Evolutionary conservation across 2,888 invertebrate species (phyloP), one percentile per base, ranked within the genome.

Genomic region (Lasius fuliginosus): DNA sequence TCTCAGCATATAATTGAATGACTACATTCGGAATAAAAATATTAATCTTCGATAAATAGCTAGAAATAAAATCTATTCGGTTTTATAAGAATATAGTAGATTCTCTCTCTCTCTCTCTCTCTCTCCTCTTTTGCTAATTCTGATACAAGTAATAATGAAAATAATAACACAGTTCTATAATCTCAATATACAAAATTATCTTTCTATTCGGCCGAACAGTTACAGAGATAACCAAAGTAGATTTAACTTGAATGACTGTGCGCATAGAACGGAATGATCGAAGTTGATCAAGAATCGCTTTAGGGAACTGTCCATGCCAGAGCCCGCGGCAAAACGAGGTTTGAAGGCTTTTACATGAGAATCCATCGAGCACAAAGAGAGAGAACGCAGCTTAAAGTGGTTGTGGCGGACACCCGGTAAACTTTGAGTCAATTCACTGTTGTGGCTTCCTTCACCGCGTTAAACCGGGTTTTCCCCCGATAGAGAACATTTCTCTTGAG

Each of bases 381-480:
- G 82, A 82, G 84, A 68, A 68, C 74, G 53, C 40, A 27, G 73
- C 83, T 82, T 85, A 87, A 83, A 86, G 84, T 79, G 88, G 84
- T 88, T 86, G 88, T 87, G 84, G 84, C 86, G 86, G 86, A 88
- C 91, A 89, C 89, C 89, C 84, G 88, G 87, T 90, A 88, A 92
- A 92, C 91, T 92, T 92, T 90, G 83, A 71, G 75, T 84, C 87
- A 79, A 86, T 88, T 88, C 90, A 88, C 90, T 90, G 90, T 89
- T 92, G 92, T 83, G 92, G 92, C 91, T 92, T 92, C 89, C 88
- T 87, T 84, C 83, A 53, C 27, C 74, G 83, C 84, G 87, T 82
- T 86, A 84, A 74, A 82, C 69, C 83, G 67, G 74, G 79, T 68
- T 73, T 49, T n/a, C 73, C 85, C 75, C 68, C 73, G 30, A 46